Conservation (phyloP, 2,113 vertebrate species). For the Gasterosteus nipponicus region DNA sequence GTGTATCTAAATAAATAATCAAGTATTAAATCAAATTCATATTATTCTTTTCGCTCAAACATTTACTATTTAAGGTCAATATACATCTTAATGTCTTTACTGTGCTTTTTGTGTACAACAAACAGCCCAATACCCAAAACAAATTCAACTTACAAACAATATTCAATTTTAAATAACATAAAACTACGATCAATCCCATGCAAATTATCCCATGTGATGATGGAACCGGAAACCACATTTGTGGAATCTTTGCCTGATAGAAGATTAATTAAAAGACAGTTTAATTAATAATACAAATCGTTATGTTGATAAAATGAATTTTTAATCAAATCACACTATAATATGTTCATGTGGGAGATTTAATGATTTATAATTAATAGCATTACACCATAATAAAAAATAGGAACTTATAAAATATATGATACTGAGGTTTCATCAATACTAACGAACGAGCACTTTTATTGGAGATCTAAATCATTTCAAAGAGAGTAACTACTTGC, state of each 20-base stretch:
- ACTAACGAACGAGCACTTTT: conserved; percentile 30
- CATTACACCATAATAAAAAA: neutral
- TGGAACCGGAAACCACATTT: neutral
- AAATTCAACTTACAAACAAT: neutral
- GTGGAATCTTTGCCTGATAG: neutral
- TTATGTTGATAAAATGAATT: neutral
- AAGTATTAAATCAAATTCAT: neutral
- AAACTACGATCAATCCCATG: neutral
- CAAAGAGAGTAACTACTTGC: conserved; percentile 5
- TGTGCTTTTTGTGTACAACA: neutral
- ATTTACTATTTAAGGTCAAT: neutral
- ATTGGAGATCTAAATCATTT: conserved; percentile 34
- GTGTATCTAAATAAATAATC: neutral
- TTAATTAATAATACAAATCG: neutral
- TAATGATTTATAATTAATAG: neutral
- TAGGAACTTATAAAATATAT: neutral
- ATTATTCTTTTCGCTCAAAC: neutral
- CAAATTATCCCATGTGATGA: neutral
- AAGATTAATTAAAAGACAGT: neutral
- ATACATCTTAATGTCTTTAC: neutral
- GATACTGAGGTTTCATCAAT: neutral
- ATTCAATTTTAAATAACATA: neutral
- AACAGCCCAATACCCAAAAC: neutral
- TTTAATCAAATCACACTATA: neutral
- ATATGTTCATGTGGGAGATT: neutral